phyloP scores from a whole-genome alignment of 2,797 vertebrate genomes.

The Miichthys miiuy region DNA sequence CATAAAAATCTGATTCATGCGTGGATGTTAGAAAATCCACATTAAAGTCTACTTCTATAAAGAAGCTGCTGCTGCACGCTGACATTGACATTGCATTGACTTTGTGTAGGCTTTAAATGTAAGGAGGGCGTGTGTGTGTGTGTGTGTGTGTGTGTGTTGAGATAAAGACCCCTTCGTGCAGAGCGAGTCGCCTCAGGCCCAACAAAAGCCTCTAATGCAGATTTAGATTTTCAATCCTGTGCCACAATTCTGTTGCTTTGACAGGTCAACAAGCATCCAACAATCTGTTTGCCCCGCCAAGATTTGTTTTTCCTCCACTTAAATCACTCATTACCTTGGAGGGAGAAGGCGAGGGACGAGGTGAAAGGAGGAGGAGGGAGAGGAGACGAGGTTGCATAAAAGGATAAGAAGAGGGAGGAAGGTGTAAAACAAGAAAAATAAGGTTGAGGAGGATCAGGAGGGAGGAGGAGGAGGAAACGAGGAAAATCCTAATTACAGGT shows the following conservation, averaged over 20 bases:
- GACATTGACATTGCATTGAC: constrained; percentile 43
- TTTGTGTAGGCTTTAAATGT: constrained; percentile 38
- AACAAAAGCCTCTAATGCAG: constrained; percentile 85
- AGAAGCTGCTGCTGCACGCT: not conserved
- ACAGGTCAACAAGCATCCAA: constrained; percentile 80
- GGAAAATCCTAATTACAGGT: constrained; percentile 60
- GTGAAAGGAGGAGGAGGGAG: constrained; percentile 8
- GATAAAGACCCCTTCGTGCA: constrained; percentile 80
- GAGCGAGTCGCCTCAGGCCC: constrained; percentile 71
- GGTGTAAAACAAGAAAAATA: not conserved
- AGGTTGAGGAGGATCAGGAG: constrained; percentile 6
- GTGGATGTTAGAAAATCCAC: not conserved
- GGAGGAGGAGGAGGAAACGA: constrained; percentile 15
- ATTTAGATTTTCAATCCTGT: constrained; percentile 85
- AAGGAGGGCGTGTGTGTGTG: constrained; percentile 24
- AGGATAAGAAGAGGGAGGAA: not conserved
- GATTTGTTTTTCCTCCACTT: constrained; percentile 66
- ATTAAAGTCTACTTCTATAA: not conserved
- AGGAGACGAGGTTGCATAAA: not conserved
- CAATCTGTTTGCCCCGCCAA: constrained; percentile 78
- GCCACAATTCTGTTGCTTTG: constrained; percentile 72
- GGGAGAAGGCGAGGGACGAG: constrained; percentile 19
- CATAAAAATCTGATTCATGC: too few relatives aligned
- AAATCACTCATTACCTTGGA: constrained; percentile 59
- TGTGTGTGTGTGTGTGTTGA: constrained; percentile 49